Conservation (phyloP, 2,888 invertebrate genomes). For the Ganaspis brasiliensis region DNA sequence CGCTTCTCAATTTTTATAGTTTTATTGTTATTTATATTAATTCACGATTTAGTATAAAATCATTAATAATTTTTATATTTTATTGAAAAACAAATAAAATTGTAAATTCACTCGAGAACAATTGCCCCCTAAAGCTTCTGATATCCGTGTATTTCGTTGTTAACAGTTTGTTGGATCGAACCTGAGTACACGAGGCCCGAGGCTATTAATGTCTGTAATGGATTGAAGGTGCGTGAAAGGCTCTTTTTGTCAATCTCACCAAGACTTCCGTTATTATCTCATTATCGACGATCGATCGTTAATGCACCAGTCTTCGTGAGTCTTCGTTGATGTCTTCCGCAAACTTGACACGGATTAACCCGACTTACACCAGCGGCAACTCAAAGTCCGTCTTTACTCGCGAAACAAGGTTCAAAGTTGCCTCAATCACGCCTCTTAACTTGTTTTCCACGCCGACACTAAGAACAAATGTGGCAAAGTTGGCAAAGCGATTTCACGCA, state of each 20-base stretch:
- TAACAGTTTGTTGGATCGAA: constrained; percentile 47
- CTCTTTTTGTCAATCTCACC: constrained; percentile 55
- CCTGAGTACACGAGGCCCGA: constrained; percentile 48
- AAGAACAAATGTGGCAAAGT: constrained; percentile 44
- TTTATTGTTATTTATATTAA: too few relatives aligned
- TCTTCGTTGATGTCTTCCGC: not conserved
- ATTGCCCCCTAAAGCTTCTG: not conserved
- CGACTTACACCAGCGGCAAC: not conserved
- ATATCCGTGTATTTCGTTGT: constrained; percentile 40
- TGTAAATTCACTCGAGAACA: too few relatives aligned
- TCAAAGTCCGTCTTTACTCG: not conserved
- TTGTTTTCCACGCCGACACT: constrained; percentile 27
- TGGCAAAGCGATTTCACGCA: constrained; percentile 48
- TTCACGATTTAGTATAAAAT: too few relatives aligned
- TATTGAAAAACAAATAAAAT: too few relatives aligned
- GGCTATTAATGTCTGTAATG: constrained; percentile 51
- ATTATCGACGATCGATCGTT: constrained; percentile 62
- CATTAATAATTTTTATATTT: too few relatives aligned
- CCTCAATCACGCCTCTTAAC: not conserved
- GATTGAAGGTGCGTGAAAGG: constrained; percentile 53
- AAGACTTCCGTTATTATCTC: constrained; percentile 64
- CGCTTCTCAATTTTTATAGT: too few relatives aligned
- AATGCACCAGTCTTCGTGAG: constrained; percentile 39
- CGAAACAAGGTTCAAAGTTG: constrained; percentile 19
- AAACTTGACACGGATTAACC: constrained; percentile 6